Base-by-base conservation (phyloP, 2,888 invertebrate species). In the Opisthograptis luteolata region DNA sequence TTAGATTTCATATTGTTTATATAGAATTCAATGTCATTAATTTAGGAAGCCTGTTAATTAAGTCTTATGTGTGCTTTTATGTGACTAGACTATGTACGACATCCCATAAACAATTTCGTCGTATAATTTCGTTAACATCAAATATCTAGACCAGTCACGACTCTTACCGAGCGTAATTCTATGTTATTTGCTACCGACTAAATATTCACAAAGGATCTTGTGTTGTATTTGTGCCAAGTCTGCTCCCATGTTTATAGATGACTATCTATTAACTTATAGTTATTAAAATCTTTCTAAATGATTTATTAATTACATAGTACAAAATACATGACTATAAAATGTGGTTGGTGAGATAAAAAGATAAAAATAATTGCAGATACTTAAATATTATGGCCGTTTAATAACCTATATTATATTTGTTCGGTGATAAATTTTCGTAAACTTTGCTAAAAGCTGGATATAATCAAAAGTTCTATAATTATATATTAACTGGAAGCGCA, bases 81-180 rank as follows among this genome's bases (percentile, higher is more conserved):
- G n/a, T n/a, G 31, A 32, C 43, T 32, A 43, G 49, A 43, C 42
- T 37, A 20, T n/a, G 19, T 14, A 41, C 25, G 22, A 9, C 32
- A 37, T 34, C 17, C 7, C 13, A 42, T 24, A 36, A 27, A 37
- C 2, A 31, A 34, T 37, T 6, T 17, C n/a, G 9, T 14, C 44
- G 35, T 41, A 45, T 30, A 40, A 52, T 47, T 57, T 46, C 36
- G 46, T 35, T 44, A 40, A 31, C 42, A 30, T 32, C 40, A 43
- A 47, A 56, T 52, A 56, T 58, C 42, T 50, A 54, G 56, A 50
- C 45, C 52, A 25, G 40, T 49, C 58, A 52, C 48, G 51, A 58
- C 30, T 48, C 32, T 15, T 50, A 27, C 36, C 36, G 22, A 44
- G 37, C 42, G 20, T 46, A 55, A 47, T 55, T 15, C 44, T 40